Evolutionary conservation across 2,888 invertebrate species (phyloP).

Genomic region (Troilus luridus): DNA sequence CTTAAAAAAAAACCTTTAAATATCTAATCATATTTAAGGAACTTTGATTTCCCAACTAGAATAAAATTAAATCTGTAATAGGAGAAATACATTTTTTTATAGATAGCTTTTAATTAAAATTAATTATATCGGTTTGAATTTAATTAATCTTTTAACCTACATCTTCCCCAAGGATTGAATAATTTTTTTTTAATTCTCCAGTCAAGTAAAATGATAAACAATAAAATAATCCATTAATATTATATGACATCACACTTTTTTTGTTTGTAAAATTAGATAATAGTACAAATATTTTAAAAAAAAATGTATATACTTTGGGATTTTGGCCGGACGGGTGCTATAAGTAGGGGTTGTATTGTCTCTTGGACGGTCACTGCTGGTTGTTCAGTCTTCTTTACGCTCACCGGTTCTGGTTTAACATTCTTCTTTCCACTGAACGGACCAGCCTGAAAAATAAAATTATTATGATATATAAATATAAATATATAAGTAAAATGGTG

Average conservation of each 20-base stretch:
- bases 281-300: too few species aligned
- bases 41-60: neutral
- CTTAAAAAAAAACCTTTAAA: too few species aligned
- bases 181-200: too few species aligned
- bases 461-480: too few species aligned
- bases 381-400: conserved; percentile 47
- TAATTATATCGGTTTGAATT: neutral
- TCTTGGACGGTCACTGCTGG: conserved; percentile 60
- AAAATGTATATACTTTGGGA: conserved; percentile 55
- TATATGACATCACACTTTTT: too few species aligned
- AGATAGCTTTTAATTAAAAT: neutral
- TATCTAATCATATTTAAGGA: neutral
- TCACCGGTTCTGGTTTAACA: conserved; percentile 29
- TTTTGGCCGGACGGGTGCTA: conserved; percentile 68
- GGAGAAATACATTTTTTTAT: neutral
- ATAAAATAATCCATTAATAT: too few species aligned
- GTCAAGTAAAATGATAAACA: too few species aligned
- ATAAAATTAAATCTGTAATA: neutral
- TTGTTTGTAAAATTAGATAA: too few species aligned
- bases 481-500: too few species aligned
- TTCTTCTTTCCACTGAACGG: conserved; percentile 9
- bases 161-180: too few species aligned
- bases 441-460: conserved; percentile 6
- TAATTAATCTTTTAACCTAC: neutral
- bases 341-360: conserved; percentile 63